phyloP scores from a whole-genome alignment of 2,113 vertebrate genomes.

The Arvicanthis niloticus region DNA sequence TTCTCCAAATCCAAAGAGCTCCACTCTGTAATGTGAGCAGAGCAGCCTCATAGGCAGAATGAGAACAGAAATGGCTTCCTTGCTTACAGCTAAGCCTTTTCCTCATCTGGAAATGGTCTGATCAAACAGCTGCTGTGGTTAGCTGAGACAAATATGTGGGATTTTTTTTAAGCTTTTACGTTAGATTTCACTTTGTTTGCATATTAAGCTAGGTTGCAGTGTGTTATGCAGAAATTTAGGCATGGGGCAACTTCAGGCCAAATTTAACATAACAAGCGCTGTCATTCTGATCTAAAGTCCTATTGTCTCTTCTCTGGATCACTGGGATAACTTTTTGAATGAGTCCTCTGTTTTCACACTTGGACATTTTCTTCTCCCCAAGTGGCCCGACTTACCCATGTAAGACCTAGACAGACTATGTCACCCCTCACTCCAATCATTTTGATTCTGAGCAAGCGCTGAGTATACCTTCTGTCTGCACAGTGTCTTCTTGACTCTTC shows the following conservation, averaged over 20 bases:
- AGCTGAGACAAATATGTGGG: neutral
- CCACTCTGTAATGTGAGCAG: neutral
- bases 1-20: neutral
- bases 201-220: neutral
- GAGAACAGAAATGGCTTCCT: neutral
- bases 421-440: neutral
- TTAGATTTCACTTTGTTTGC: neutral
- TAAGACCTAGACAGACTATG: neutral
- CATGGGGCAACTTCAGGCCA: neutral
- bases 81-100: neutral
- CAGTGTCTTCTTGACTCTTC: neutral
- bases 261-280: neutral
- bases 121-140: neutral
- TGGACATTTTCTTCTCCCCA: neutral
- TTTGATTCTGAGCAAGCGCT: neutral
- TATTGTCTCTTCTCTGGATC: neutral
- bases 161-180: neutral
- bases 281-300: neutral
- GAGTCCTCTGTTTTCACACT: neutral
- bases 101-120: neutral
- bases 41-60: neutral
- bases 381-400: neutral
- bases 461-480: neutral
- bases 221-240: neutral
- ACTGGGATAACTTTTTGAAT: neutral